A percentile compares a stretch with the other conserved stretches of the same genome.
phyloP scores from a whole-genome alignment of 2,113 vertebrate genomes.

The Noturus placidus region DNA sequence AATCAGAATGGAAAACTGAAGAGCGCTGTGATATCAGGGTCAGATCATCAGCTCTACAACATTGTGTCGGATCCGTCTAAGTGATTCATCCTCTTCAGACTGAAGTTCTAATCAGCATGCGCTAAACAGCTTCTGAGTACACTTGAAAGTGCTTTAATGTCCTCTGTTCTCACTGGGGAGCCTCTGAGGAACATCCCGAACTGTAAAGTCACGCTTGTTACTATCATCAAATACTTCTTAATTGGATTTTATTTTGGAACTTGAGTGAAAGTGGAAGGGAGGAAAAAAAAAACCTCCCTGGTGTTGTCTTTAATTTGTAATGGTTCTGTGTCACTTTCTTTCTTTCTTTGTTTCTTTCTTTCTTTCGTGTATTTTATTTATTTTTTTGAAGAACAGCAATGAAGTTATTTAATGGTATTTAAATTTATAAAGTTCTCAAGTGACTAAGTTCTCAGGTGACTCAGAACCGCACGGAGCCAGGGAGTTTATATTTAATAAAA shows the following conservation, averaged over 20 bases:
- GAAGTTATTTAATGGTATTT: background rate
- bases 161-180: conserved; percentile 22
- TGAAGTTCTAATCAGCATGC: conserved; percentile 27
- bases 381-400: background rate
- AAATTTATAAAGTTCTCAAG: background rate
- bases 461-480: background rate
- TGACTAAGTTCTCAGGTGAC: background rate
- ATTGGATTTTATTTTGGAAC: conserved; percentile 73
- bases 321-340: background rate
- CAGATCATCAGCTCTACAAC: background rate
- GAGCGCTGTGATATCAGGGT: background rate
- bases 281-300: conserved; percentile 33
- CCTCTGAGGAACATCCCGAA: conserved; percentile 38
- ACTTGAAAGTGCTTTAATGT: conserved; percentile 47
- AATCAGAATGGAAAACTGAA: background rate
- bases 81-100: conserved; percentile 24
- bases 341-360: background rate
- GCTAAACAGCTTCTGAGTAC: conserved; percentile 27
- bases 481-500: background rate
- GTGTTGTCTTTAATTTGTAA: conserved; percentile 28
- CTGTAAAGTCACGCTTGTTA: conserved; percentile 56
- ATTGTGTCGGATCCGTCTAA: background rate
- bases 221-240: conserved; percentile 65
- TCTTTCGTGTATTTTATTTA: background rate
- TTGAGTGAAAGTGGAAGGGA: conserved; percentile 57